A percentile compares a stretch with the other conserved stretches of the same genome.
These are phyloP conservation scores for Cyclopterus lumpus DNA, from an alignment of 2,797 vertebrate species.

Conservation along the genomic window DNA sequence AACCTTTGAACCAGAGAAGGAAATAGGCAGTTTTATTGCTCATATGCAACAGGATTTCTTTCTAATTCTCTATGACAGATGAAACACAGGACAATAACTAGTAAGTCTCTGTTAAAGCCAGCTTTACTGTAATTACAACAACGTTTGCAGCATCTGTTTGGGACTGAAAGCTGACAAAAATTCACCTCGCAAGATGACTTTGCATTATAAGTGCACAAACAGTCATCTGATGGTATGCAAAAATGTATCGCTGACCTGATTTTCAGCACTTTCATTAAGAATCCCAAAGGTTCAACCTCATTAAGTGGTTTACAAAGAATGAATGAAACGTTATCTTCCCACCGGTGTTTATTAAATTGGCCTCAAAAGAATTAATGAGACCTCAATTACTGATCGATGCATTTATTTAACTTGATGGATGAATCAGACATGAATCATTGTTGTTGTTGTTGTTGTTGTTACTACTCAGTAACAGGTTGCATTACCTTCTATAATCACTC, in stretches of 20 bases:
- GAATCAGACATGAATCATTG: not conserved
- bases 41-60: not conserved
- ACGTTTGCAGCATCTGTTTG: not conserved
- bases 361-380: slow-evolving; percentile 13
- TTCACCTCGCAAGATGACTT: not conserved
- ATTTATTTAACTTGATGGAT: slow-evolving; percentile 3
- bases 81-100: not conserved
- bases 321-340: not conserved
- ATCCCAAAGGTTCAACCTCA: not conserved
- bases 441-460: not conserved
- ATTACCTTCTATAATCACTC: not conserved
- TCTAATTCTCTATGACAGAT: not conserved
- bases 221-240: not conserved
- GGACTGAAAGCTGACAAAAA: not conserved
- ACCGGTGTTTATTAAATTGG: slow-evolving; percentile 13
- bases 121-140: not conserved
- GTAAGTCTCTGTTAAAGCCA: not conserved
- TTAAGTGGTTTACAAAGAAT: not conserved
- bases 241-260: not conserved
- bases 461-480: not conserved
- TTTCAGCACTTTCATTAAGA: not conserved
- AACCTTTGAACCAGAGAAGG: slow-evolving; percentile 71
- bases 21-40: not conserved
- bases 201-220: not conserved
- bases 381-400: slow-evolving; percentile 25